phyloP scores from a whole-genome alignment of 2,113 vertebrate genomes.

The Pandion haliaetus region DNA sequence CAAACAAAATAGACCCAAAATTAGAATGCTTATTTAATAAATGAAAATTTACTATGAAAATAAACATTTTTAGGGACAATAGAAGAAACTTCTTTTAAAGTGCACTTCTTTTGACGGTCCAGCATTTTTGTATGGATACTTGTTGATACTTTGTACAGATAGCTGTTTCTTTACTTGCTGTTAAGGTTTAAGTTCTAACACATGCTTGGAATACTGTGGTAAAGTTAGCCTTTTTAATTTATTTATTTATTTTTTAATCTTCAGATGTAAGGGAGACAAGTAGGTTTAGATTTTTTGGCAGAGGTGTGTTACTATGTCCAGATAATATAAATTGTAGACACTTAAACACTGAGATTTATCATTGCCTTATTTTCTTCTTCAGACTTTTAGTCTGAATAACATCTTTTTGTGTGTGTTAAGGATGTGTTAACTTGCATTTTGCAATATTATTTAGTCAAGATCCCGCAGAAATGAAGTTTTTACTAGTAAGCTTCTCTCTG shows the following conservation, averaged over 20 bases:
- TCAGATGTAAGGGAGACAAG: background rate
- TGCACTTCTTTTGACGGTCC: background rate
- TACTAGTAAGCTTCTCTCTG: background rate
- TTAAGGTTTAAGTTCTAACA: background rate
- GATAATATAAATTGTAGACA: background rate
- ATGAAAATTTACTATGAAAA: background rate
- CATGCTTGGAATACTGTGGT: background rate
- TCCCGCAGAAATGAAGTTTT: background rate
- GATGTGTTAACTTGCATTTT: background rate
- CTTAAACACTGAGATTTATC: background rate
- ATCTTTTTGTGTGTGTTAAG: background rate
- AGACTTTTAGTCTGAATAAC: background rate
- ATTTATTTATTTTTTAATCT: background rate
- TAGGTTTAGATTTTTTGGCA: background rate
- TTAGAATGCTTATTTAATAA: background rate
- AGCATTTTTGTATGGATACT: background rate
- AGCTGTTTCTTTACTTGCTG: background rate
- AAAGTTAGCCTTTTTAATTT: background rate
- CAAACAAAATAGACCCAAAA: background rate
- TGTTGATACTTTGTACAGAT: background rate
- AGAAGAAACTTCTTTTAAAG: background rate
- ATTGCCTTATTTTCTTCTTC: background rate
- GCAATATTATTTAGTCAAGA: background rate
- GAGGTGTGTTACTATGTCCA: background rate
- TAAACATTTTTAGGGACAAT: background rate